Percentiles rank a stretch among this genome's conserved stretches.
Evolutionary conservation across 1,140 invertebrate species (phyloP).

Genomic region (Goniozus legneri): DNA sequence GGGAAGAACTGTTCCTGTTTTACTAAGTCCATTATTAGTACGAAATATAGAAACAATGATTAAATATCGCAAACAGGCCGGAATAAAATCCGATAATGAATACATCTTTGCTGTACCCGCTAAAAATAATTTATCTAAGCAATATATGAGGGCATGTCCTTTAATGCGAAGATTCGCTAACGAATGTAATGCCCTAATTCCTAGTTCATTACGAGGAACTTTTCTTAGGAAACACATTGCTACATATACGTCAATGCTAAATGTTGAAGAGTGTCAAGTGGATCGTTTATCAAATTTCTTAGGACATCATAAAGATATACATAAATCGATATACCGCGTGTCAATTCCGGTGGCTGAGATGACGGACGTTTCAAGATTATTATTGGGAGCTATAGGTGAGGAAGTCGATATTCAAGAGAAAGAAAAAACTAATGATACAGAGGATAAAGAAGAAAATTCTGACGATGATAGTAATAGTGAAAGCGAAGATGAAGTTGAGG

Average conservation of each 20-base stretch:
- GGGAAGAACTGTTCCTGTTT: slow-evolving; percentile 8
- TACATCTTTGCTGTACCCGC: slow-evolving; percentile 8
- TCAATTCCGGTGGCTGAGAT: no score
- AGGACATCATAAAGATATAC: neutral
- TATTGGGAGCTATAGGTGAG: no score
- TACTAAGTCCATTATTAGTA: slow-evolving; percentile 6
- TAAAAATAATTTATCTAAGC: neutral
- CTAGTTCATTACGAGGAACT: slow-evolving; percentile 8
- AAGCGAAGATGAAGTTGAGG: no score
- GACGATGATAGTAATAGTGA: no score
- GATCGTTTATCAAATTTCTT: neutral
- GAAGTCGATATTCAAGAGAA: no score
- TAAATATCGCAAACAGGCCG: slow-evolving; percentile 5
- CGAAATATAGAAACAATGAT: neutral
- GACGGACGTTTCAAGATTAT: no score
- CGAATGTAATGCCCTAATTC: slow-evolving; percentile 10
- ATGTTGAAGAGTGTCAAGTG: neutral
- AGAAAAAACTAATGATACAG: no score
- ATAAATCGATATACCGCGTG: neutral
- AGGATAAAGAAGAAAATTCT: no score
- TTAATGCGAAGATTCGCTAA: slow-evolving; percentile 12
- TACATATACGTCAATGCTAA: slow-evolving; percentile 2
- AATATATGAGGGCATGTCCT: slow-evolving; percentile 11
- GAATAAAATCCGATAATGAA: slow-evolving; percentile 6
- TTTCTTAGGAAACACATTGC: slow-evolving; percentile 15